Percentiles rank a stretch among this genome's conserved stretches.
Evolutionary conservation across 2,113 vertebrate genomes (phyloP).

Genomic region (Aleadryas rufinucha): DNA sequence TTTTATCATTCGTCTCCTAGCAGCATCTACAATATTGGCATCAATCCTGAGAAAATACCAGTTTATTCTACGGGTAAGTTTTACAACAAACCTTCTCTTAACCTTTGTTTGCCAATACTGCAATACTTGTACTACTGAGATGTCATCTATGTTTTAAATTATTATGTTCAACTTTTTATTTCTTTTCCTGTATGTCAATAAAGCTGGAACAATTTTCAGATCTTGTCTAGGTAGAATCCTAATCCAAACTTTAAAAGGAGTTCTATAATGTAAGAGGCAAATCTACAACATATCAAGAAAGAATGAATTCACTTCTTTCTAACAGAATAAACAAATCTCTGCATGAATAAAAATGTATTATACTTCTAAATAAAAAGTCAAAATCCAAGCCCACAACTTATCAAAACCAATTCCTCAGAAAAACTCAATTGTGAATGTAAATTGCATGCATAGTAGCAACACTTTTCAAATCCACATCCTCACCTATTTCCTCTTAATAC

Average conservation of each 20-base stretch:
- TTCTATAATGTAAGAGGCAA: background rate
- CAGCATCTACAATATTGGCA: background rate
- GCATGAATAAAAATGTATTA: background rate
- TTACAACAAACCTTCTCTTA: background rate
- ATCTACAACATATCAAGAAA: background rate
- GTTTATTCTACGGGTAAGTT: background rate
- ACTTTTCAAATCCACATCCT: background rate
- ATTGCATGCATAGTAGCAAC: background rate
- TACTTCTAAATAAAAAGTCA: background rate
- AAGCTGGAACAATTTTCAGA: constrained; percentile 2
- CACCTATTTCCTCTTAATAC: background rate
- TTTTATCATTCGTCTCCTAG: background rate
- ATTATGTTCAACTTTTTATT: constrained; percentile 23
- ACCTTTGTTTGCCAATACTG: background rate
- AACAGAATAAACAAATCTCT: constrained; percentile 5
- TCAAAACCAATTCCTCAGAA: background rate
- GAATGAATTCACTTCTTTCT: constrained; percentile 12
- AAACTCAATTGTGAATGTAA: background rate
- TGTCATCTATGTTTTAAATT: background rate
- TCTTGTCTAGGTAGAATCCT: background rate
- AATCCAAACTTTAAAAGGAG: constrained; percentile 18
- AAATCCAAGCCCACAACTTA: background rate
- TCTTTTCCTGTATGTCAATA: background rate
- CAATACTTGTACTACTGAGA: background rate
- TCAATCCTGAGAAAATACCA: background rate